phyloP scores from a whole-genome alignment of 2,888 invertebrate species.

The Caenorhabditis zanzibari region DNA sequence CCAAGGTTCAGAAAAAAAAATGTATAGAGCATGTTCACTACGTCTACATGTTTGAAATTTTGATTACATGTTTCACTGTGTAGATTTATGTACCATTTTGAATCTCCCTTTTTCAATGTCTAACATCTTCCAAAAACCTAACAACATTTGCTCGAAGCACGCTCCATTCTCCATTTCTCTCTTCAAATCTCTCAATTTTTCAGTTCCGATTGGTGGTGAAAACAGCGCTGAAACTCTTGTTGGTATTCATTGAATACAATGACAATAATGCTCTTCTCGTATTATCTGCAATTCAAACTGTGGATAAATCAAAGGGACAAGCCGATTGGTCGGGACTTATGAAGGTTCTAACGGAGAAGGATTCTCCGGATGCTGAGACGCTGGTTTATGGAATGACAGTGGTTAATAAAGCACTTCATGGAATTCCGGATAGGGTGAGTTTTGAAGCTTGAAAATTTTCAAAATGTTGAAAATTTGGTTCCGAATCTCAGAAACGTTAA shows the following conservation, averaged over 20 bases:
- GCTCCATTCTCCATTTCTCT: neutral
- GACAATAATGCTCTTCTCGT: conserved; percentile 95
- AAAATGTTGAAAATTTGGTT: too few species aligned
- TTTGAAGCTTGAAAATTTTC: too few species aligned
- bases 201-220: conserved; percentile 96
- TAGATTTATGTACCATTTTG: neutral
- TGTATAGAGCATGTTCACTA: too few species aligned
- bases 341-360: conserved; percentile 93
- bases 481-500: too few species aligned
- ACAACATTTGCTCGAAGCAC: neutral
- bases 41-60: too few species aligned
- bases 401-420: conserved; percentile 87
- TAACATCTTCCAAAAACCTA: neutral
- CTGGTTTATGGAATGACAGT: conserved; percentile 96
- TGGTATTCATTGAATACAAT: conserved; percentile 98
- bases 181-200: conserved; percentile 55
- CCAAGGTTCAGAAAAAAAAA: neutral
- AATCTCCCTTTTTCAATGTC: neutral
- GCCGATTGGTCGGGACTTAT: conserved; percentile 90
- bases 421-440: conserved; percentile 82
- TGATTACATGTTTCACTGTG: too few species aligned
- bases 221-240: conserved; percentile 95
- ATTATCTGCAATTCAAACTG: conserved; percentile 92
- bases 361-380: conserved; percentile 94
- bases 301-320: conserved; percentile 87